Conservation (phyloP, 2,888 invertebrate species). For the Nesidiocoris tenuis region DNA sequence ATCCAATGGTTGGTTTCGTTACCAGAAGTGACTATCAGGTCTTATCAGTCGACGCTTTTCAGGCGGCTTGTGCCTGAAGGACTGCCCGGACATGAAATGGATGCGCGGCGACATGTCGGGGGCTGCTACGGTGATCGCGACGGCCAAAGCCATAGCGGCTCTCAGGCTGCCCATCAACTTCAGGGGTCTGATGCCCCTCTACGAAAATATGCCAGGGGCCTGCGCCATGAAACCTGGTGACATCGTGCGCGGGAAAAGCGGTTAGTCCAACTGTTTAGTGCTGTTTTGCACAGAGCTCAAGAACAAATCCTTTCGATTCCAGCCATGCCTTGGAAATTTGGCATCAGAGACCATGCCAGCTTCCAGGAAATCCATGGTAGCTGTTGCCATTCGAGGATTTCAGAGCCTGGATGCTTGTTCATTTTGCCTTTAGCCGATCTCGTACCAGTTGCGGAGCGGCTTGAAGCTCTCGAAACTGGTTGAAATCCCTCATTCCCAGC, state of each 20-base stretch:
- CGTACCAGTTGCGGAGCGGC: no score
- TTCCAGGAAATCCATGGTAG: no score
- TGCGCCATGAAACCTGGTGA: constrained; percentile 78
- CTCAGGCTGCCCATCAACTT: constrained; percentile 49
- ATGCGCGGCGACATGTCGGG: constrained; percentile 87
- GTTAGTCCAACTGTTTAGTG: no score
- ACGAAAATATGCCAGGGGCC: constrained; percentile 78
- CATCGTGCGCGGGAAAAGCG: constrained; percentile 71
- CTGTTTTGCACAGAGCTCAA: no score
- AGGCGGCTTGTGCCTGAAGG: constrained; percentile 73
- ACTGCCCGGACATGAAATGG: constrained; percentile 61
- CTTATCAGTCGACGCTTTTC: neutral
- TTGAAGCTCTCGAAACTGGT: no score
- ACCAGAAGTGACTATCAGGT: neutral
- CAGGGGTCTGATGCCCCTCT: constrained; percentile 71
- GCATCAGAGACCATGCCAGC: no score
- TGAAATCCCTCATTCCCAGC: no score
- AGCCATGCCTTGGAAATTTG: no score
- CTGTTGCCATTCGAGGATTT: no score
- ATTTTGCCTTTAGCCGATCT: no score
- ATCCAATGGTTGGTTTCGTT: neutral
- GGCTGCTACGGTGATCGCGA: constrained; percentile 53
- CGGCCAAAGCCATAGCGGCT: constrained; percentile 46
- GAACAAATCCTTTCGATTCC: no score
- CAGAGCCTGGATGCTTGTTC: no score